A percentile compares a stretch with the other conserved stretches of the same genome.
Conservation (phyloP, 2,113 vertebrate genomes). For the Mugil cephalus region DNA sequence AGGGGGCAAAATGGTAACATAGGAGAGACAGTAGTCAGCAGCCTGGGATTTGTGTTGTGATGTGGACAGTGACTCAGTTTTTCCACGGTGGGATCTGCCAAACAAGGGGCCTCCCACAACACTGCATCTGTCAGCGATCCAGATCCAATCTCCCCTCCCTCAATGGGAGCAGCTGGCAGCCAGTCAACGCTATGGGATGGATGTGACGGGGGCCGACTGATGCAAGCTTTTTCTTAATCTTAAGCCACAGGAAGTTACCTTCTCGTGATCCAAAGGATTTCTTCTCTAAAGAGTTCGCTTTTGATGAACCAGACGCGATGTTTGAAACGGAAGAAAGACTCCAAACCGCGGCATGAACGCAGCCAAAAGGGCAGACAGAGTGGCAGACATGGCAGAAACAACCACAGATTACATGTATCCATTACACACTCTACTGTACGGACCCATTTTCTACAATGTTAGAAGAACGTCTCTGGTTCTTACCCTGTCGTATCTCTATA, state of each 20-base stretch:
- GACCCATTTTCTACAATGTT: not conserved
- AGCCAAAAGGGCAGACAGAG: not conserved
- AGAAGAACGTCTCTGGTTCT: not conserved
- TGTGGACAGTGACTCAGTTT: slow-evolving; percentile 71
- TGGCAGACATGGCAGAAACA: slow-evolving; percentile 2
- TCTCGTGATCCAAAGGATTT: slow-evolving; percentile 13
- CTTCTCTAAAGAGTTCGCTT: not conserved
- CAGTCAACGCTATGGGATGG: slow-evolving; percentile 32
- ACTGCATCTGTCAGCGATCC: slow-evolving; percentile 58
- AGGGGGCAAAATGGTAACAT: slow-evolving; percentile 2
- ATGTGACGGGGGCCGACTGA: slow-evolving; percentile 26
- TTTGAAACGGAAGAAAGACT: not conserved
- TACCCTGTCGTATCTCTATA: no score
- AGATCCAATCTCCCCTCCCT: slow-evolving; percentile 22
- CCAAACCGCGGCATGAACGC: not conserved
- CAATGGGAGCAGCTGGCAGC: slow-evolving; percentile 49
- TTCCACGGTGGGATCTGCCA: slow-evolving; percentile 63
- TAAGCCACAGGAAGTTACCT: not conserved
- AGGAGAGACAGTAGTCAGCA: slow-evolving; percentile 21
- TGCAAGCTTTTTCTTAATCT: slow-evolving; percentile 6
- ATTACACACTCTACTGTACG: not conserved
- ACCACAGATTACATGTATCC: not conserved
- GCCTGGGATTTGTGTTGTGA: slow-evolving; percentile 39
- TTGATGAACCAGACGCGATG: not conserved
- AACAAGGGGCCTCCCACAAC: slow-evolving; percentile 60